Base-by-base conservation (phyloP, 2,888 invertebrate species). In the Creontiades dilutus region DNA sequence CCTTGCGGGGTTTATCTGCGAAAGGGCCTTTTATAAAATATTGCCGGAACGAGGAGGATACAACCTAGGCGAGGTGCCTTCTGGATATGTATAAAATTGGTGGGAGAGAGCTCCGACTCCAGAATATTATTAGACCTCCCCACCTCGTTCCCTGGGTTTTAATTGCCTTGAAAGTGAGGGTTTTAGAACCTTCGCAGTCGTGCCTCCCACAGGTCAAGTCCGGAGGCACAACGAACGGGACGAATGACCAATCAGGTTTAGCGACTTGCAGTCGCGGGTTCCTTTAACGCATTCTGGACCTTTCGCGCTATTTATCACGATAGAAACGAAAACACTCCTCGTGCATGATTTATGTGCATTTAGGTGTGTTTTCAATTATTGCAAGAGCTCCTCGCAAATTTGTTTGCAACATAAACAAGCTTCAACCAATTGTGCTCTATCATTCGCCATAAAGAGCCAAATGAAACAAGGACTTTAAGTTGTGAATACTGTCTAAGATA, bases 131-230 rank as follows among this genome's bases (percentile, higher is more conserved):
- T 68, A 68, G 68, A 23, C 68, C 13, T 61, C 61, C 19, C 61
- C 61, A 23, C 68, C 37, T 37, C 37, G 37, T 37, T 68, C 23
- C 16, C 68, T 19, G 27, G 19, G 23, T 68, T 68, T 68, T 68
- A 68, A 68, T 68, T 68, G 23, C 68, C 68, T 27, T 68, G 68
- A 68, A 68, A 68, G 68, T 68, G 68, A 68, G 68, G 68, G 68
- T 68, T n/a, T n/a, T 68, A 68, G 23, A 7, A 23, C 0, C 23
- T 68, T 23, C 23, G 68, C 23, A 23, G 68, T 68, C 68, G 68
- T 23, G 68, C 68, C 68, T 68, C 68, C 68, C 23, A 23, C 68
- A 68, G 68, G 68, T 68, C 27, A 68, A 68, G 23, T 68, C 68
- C 23, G 23, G 52, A 52, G 52, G 52, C 23, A 11, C 23, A 19